A percentile compares a stretch with the other conserved stretches of the same genome.
These are phyloP conservation scores for Mycteria americana DNA, from an alignment of 2,797 vertebrate genomes.

Conservation along the genomic window DNA sequence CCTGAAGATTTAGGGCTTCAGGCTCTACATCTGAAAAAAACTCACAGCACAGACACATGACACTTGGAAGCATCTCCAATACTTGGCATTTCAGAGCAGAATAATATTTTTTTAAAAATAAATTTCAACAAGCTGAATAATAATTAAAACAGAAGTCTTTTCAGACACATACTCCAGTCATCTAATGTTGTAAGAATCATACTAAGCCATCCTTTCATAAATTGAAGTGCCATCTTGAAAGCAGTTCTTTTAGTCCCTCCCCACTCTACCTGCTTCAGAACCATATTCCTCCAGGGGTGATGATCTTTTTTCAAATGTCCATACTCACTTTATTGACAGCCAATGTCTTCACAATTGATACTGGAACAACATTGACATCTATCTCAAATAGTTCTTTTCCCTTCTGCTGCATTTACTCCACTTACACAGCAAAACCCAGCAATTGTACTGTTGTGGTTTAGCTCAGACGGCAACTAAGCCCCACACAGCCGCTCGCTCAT, in stretches of 20 bases:
- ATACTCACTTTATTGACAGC: background rate
- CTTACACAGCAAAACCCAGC: background rate
- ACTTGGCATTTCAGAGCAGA: background rate
- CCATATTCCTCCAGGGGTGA: background rate
- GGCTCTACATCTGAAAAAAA: background rate
- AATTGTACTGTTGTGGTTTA: background rate
- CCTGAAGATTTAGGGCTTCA: background rate
- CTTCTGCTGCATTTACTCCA: background rate
- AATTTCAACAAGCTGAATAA: background rate
- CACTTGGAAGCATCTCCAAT: background rate
- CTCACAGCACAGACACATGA: accelerated
- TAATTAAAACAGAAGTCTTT: background rate
- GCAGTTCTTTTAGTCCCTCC: background rate
- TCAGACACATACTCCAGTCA: background rate
- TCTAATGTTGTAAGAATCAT: background rate
- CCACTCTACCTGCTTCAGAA: background rate
- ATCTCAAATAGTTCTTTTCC: background rate
- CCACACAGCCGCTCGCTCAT: too few species aligned
- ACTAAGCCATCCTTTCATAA: background rate
- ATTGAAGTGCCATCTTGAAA: background rate
- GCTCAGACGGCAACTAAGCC: too few species aligned
- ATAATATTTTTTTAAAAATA: background rate
- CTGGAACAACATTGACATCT: background rate
- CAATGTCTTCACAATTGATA: background rate
- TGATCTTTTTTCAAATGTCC: background rate